Evolutionary conservation across 2,888 invertebrate species (phyloP), one percentile per base, ranked within the genome.

Genomic region (Sesia bembeciformis): DNA sequence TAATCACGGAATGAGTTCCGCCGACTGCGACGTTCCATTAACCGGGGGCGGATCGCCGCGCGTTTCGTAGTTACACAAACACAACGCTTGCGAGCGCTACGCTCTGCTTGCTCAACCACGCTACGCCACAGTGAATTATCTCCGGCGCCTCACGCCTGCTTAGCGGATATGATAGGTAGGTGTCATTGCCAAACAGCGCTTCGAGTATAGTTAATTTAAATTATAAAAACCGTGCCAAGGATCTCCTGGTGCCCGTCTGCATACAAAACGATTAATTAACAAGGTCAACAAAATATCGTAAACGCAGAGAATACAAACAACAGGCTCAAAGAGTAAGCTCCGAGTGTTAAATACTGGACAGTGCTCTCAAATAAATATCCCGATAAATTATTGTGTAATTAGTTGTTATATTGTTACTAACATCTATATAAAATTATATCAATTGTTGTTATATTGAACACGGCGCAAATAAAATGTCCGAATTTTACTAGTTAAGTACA

Each of bases 191-290:
- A 57, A 58, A 60, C 53, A 43, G 58, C 57, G 57, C 58, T 63
- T 59, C 54, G 58, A 63, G 65, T 66, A 65, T 64, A 56, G 58
- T 64, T 60, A 62, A 67, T 66, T 67, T 63, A 58, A 65, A 54
- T 54, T 54, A 56, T 65, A 70, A 70, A 74, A 67, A 62, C 62
- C 59, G 56, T 66, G 62, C 70, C 64, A 67, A 73, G 70, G 67
- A 68, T 66, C 69, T 8, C 63, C 64, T 61, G 57, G 62, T 58
- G 69, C 67, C 67, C 65, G 76, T 77, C 76, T 78, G 83, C 81
- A 84, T 85, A 81, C 78, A 78, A 84, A 84, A 79, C 77, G 79
- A 80, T 81, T 84, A 82, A 85, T 85, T 84, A 85, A 78, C 76
- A 81, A 77, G 75, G 76, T 79, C 76, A 81, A 83, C 83, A 79